phyloP scores from a whole-genome alignment of 1,140 invertebrate genomes.

The Heliothis subflexa region DNA sequence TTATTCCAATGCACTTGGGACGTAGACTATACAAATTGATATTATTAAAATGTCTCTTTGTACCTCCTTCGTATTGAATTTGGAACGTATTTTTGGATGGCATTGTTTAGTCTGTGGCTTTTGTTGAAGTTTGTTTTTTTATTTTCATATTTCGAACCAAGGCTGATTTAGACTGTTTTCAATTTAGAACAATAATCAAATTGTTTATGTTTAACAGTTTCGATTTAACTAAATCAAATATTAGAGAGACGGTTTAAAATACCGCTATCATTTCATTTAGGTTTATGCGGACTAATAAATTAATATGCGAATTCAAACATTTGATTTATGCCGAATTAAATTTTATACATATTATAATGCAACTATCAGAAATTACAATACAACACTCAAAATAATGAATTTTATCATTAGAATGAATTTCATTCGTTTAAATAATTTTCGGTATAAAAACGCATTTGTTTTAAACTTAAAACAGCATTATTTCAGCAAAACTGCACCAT shows the following conservation, averaged over 20 bases:
- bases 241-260: background rate
- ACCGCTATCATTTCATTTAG: background rate
- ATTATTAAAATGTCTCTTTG: conserved; percentile 43
- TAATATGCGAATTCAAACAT: too few species aligned
- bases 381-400: too few species aligned
- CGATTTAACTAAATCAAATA: too few species aligned
- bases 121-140: background rate
- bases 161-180: background rate
- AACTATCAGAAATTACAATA: too few species aligned
- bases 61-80: conserved; percentile 5
- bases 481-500: background rate
- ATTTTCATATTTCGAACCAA: background rate
- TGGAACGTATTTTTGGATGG: conserved; percentile 2
- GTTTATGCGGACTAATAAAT: too few species aligned
- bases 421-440: too few species aligned
- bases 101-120: background rate
- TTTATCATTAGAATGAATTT: too few species aligned
- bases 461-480: background rate
- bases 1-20: conserved; percentile 44
- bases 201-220: too few species aligned
- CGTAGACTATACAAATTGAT: conserved; percentile 39
- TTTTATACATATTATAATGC: too few species aligned
- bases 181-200: too few species aligned
- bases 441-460: too few species aligned
- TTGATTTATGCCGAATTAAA: too few species aligned